Evolutionary conservation across 1,140 invertebrate species (phyloP).

Genomic region (Cylas formicarius): DNA sequence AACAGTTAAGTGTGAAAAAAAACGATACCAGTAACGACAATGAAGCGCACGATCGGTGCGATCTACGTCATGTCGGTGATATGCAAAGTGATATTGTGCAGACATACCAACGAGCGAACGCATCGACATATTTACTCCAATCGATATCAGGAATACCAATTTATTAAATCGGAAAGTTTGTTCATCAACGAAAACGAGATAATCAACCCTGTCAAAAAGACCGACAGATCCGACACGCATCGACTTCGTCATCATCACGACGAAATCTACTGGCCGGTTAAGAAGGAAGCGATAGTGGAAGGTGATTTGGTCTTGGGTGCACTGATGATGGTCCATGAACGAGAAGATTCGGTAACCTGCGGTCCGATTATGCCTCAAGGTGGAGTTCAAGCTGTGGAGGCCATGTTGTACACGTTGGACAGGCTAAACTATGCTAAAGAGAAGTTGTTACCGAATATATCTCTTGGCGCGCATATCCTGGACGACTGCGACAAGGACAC

Average conservation of each 20-base stretch:
- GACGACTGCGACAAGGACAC: slow-evolving; percentile 91
- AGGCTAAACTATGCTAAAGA: slow-evolving; percentile 56
- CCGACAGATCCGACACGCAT: slow-evolving; percentile 4
- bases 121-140: no score
- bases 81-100: no score
- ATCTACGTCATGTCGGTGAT: no score
- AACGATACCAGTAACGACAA: no score
- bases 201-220: slow-evolving; percentile 2
- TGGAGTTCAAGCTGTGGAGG: slow-evolving; percentile 75
- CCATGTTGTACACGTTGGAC: slow-evolving; percentile 82
- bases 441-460: slow-evolving; percentile 58
- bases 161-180: slow-evolving; percentile 2
- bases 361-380: slow-evolving; percentile 86
- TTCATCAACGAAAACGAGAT: slow-evolving; percentile 9
- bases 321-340: slow-evolving; percentile 89
- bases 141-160: no score
- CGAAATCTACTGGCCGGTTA: slow-evolving; percentile 66
- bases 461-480: slow-evolving; percentile 73
- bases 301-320: slow-evolving; percentile 81
- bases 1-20: no score
- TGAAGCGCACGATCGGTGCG: no score
- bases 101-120: no score
- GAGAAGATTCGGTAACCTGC: slow-evolving; percentile 70
- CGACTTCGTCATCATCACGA: slow-evolving; percentile 24
- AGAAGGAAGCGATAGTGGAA: slow-evolving; percentile 76